A percentile compares a stretch with the other conserved stretches of the same genome.
Conservation (phyloP, 2,888 invertebrate species). For the Keiferia lycopersicella region DNA sequence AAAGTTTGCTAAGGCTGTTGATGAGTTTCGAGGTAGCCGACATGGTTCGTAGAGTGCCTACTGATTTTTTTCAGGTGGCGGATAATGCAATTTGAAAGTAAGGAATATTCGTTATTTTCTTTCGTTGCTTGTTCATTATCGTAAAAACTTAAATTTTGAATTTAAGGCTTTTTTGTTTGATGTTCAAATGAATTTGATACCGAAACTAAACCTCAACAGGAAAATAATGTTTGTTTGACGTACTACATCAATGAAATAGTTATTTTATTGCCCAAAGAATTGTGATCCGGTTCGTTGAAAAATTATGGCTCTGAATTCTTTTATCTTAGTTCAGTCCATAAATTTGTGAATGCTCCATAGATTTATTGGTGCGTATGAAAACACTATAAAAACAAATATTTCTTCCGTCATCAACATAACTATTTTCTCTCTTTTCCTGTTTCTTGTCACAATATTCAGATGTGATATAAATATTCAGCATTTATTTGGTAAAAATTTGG, state of each 20-base stretch:
- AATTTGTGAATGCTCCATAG: not conserved
- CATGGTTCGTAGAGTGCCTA: not conserved
- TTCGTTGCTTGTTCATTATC: too few species aligned
- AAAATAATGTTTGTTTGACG: too few species aligned
- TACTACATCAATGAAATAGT: too few species aligned
- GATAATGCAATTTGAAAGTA: not conserved
- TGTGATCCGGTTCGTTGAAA: too few species aligned
- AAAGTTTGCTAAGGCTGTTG: constrained; percentile 37
- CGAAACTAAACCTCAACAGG: too few species aligned
- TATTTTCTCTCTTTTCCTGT: not conserved
- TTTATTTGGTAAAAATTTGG: constrained; percentile 14
- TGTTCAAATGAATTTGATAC: too few species aligned
- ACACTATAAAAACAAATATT: constrained; percentile 2
- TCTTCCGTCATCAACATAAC: not conserved
- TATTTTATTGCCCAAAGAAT: too few species aligned
- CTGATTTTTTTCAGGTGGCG: not conserved
- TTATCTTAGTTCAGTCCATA: not conserved
- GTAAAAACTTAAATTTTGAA: too few species aligned
- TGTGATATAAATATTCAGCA: constrained; percentile 13
- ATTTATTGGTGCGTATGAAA: not conserved
- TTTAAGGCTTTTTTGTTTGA: not conserved
- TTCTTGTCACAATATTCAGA: not conserved
- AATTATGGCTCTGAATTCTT: too few species aligned
- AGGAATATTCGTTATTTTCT: not conserved
- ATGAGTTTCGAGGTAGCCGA: constrained; percentile 25